Percentiles rank a stretch among this genome's conserved stretches.
Conservation (phyloP, 2,113 vertebrate genomes). For the Lanius ludovicianus region DNA sequence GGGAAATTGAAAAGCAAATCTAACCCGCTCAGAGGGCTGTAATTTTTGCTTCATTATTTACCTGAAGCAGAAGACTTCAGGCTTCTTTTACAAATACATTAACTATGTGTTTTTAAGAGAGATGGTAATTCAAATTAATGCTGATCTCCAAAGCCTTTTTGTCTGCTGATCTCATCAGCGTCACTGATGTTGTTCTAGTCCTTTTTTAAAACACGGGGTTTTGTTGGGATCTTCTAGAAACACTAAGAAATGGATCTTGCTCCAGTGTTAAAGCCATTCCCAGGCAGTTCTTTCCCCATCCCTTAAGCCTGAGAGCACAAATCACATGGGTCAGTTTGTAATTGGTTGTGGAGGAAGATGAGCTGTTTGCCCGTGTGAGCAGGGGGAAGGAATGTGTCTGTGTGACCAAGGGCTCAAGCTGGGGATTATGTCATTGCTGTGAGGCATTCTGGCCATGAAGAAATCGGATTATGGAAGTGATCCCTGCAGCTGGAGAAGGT, state of each 20-base stretch:
- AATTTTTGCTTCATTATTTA: neutral
- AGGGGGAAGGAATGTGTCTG: neutral
- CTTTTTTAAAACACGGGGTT: neutral
- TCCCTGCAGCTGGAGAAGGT: neutral
- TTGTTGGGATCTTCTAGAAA: neutral
- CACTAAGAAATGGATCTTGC: neutral
- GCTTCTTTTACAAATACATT: neutral
- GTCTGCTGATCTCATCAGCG: neutral
- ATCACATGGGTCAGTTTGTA: neutral
- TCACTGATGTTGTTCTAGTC: neutral
- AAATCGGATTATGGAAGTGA: neutral
- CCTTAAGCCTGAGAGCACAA: neutral
- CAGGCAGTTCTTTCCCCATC: neutral
- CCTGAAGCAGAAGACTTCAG: neutral
- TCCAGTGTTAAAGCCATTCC: neutral
- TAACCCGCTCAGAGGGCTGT: neutral
- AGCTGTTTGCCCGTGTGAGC: neutral
- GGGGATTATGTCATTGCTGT: neutral
- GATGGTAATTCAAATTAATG: neutral
- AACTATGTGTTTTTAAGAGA: neutral
- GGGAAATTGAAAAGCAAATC: neutral
- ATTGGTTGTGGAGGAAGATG: neutral
- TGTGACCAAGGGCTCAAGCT: neutral
- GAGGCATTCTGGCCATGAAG: neutral
- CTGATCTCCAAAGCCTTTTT: neutral